Conservation (phyloP, 2,888 invertebrate genomes). For the Calliphora vomitoria region DNA sequence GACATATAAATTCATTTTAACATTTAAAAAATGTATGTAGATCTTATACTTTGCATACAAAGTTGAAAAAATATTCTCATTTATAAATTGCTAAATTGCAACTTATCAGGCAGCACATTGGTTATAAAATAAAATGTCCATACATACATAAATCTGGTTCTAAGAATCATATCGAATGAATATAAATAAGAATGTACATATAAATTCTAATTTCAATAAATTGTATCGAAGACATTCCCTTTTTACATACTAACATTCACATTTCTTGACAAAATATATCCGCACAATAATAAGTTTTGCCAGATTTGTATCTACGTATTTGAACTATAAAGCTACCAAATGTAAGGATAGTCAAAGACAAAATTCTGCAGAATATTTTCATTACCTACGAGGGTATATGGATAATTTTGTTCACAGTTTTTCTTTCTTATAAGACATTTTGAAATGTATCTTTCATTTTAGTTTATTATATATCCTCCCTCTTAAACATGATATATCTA, state of each 20-base stretch:
- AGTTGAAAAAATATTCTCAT: neutral
- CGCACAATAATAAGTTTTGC: neutral
- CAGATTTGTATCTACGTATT: neutral
- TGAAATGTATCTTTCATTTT: neutral
- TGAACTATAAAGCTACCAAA: neutral
- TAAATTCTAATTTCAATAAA: neutral
- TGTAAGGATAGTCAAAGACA: neutral
- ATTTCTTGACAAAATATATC: constrained; percentile 6
- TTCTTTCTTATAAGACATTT: no score
- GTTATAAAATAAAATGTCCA: neutral
- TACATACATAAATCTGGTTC: neutral
- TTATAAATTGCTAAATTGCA: neutral
- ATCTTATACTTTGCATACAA: neutral
- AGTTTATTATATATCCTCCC: neutral
- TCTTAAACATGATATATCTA: neutral
- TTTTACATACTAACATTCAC: neutral
- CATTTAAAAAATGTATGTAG: neutral
- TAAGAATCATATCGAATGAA: neutral
- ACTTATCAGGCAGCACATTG: neutral
- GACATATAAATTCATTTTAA: neutral
- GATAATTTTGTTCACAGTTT: no score
- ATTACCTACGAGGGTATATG: neutral
- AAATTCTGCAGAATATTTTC: neutral
- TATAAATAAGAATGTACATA: neutral
- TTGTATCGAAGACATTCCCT: neutral